A percentile compares a stretch with the other conserved stretches of the same genome.
Evolutionary conservation across 2,888 invertebrate genomes (phyloP).

Genomic region (Spilarctia lutea): DNA sequence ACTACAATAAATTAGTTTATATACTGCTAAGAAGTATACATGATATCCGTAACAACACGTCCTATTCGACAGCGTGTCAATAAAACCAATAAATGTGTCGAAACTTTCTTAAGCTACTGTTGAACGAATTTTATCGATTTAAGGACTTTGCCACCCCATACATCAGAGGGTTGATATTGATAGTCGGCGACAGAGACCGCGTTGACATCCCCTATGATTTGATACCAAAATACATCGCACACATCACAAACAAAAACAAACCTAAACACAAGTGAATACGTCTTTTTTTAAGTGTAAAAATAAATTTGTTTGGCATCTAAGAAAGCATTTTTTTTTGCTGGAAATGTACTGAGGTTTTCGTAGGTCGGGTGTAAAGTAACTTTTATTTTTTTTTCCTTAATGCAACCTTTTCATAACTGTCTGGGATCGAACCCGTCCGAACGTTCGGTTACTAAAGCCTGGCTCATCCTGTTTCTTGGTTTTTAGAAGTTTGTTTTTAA

Average conservation of each 20-base stretch:
- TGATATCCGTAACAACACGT: constrained; percentile 27
- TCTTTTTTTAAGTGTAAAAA: constrained; percentile 29
- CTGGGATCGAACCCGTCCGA: constrained; percentile 72
- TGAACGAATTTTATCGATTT: constrained; percentile 83
- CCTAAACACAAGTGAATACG: constrained; percentile 51
- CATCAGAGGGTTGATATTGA: constrained; percentile 82
- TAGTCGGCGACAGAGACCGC: constrained; percentile 79
- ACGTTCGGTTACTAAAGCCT: constrained; percentile 74
- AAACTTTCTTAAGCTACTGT: constrained; percentile 79
- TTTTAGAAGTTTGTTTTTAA: constrained; percentile 38
- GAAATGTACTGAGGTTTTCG: constrained; percentile 76
- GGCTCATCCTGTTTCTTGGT: constrained; percentile 60
- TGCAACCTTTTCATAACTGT: constrained; percentile 82
- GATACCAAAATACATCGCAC: constrained; percentile 38
- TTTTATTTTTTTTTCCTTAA: constrained; percentile 61
- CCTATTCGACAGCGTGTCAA: constrained; percentile 74
- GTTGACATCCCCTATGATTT: constrained; percentile 71
- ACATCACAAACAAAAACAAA: constrained; percentile 26
- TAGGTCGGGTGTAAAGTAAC: constrained; percentile 71
- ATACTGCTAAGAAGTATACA: constrained; percentile 2
- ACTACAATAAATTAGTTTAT: background rate
- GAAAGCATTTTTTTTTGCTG: constrained; percentile 79
- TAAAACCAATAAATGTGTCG: constrained; percentile 78
- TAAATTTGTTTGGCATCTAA: constrained; percentile 74
- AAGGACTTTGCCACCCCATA: constrained; percentile 81